Conservation (phyloP, 2,113 vertebrate species). For the Zootoca vivipara region DNA sequence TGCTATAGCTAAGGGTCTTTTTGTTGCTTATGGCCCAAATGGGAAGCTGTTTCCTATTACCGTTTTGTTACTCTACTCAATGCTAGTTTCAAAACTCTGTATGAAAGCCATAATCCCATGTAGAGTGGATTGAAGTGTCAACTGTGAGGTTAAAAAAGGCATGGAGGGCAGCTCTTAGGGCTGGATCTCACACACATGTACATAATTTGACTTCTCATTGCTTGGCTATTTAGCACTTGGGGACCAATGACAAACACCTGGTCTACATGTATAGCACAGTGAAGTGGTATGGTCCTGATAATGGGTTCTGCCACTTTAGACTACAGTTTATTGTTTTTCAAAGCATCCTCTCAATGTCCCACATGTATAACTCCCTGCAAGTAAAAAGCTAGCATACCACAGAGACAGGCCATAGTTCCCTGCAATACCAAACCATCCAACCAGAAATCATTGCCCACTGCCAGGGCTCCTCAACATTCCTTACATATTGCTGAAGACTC, state of each 20-base stretch:
- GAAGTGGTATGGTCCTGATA: not conserved
- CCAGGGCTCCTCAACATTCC: not conserved
- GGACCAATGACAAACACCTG: not conserved
- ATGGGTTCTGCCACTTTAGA: not conserved
- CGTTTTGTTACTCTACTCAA: not conserved
- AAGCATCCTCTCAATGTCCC: too few relatives aligned
- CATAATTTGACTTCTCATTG: not conserved
- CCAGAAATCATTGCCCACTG: not conserved
- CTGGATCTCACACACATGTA: too few relatives aligned
- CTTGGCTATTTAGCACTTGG: not conserved
- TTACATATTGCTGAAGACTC: not conserved
- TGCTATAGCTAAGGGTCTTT: conserved; percentile 61
- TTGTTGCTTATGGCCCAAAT: conserved; percentile 53
- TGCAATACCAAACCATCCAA: not conserved
- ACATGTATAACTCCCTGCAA: not conserved
- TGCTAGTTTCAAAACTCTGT: not conserved
- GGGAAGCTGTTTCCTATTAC: conserved; percentile 33
- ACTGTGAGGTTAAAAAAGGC: not conserved
- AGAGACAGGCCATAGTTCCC: too few relatives aligned
- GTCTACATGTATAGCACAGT: not conserved
- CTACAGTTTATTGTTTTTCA: too few relatives aligned
- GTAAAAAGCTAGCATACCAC: not conserved
- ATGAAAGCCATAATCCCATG: not conserved
- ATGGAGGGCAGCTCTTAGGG: not conserved
- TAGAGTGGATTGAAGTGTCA: not conserved